Evolutionary conservation across 1,140 invertebrate species (phyloP), one percentile per base, ranked within the genome.

Genomic region (Coptotermes formosanus): DNA sequence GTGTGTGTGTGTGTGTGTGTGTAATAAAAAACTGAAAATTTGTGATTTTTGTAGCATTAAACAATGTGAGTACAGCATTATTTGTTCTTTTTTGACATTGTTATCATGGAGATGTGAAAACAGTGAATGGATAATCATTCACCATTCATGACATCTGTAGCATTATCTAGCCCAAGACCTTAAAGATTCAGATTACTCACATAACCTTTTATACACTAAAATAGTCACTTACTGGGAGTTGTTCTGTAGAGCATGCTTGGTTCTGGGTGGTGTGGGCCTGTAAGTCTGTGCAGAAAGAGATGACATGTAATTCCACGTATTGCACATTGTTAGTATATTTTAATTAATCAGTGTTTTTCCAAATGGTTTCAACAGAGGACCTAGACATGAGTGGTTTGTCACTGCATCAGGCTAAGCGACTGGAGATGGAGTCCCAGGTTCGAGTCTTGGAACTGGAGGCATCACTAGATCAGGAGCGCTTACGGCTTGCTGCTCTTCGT

Each of bases 361-460:
- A 4, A 16, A 55, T 92, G 25, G 6, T 75, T 75, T 30, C 25
- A 75, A 44, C 91, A 96, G 97, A 97, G 88, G 96, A 97, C 87
- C 92, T 99, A 88, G 98, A 99, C 91, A 95, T 99, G 89, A 95
- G 95, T 8, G 95, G 96, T 88, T 90, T 99, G 85, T 96, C 96
- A 85, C 92, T 99, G 85, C 98, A 99, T 90, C 97, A 99, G 91
- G 96, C 98, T 0, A 99, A 99, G 90, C 94, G 96, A 82, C 91
- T 97, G 88, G 98, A 99, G 93, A 99, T 99, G 97, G 98, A 99
- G 90, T 95, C 96, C 84, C 97, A 98, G 91, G 96, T 98, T 30
- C 94, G 95, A 88, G 95, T 99, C 82, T 92, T 99, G 83, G 97
- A 99, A 92, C 92, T 99, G 83, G 98, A 99, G 90, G 96, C 95